Percentiles rank a stretch among this genome's conserved stretches.
Evolutionary conservation across 2,113 vertebrate genomes (phyloP).

Genomic region (Acanthisitta chloris): DNA sequence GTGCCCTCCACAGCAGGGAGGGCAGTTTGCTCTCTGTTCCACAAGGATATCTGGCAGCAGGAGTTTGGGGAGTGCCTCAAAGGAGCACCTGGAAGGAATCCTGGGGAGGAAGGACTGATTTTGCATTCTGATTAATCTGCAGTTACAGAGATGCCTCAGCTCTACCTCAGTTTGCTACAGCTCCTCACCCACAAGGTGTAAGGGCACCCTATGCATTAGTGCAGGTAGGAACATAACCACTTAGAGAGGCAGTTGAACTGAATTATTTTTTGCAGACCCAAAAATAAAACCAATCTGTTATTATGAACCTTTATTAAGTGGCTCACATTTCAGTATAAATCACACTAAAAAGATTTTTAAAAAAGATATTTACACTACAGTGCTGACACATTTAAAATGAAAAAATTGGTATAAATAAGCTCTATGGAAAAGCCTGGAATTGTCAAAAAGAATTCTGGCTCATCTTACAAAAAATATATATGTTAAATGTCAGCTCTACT

Average conservation of each 20-base stretch:
- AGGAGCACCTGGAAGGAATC: not conserved
- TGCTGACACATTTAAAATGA: constrained; percentile 91
- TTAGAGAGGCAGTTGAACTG: constrained; percentile 68
- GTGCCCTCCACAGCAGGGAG: not conserved
- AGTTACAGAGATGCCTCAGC: not conserved
- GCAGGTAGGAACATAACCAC: constrained; percentile 59
- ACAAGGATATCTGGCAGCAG: not conserved
- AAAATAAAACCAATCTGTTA: constrained; percentile 79
- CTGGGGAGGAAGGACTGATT: not conserved
- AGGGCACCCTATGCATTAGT: constrained; percentile 40
- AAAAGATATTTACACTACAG: constrained; percentile 97
- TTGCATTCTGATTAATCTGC: not conserved
- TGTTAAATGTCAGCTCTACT: constrained; percentile 89
- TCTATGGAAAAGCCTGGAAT: constrained; percentile 90
- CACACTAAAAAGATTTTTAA: constrained; percentile 91
- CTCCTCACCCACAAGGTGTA: not conserved
- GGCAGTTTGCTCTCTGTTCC: not conserved
- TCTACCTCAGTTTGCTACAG: constrained; percentile 16
- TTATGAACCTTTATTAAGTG: constrained; percentile 94
- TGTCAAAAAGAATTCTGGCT: constrained; percentile 89
- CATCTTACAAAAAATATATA: constrained; percentile 93
- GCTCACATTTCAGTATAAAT: constrained; percentile 98
- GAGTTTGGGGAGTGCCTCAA: not conserved
- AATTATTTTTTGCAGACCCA: constrained; percentile 69
- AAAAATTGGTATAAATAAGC: constrained; percentile 93